These are phyloP conservation scores for Pterocles orientalis DNA, from an alignment of 2,113 vertebrate species.

Conservation along the genomic window DNA sequence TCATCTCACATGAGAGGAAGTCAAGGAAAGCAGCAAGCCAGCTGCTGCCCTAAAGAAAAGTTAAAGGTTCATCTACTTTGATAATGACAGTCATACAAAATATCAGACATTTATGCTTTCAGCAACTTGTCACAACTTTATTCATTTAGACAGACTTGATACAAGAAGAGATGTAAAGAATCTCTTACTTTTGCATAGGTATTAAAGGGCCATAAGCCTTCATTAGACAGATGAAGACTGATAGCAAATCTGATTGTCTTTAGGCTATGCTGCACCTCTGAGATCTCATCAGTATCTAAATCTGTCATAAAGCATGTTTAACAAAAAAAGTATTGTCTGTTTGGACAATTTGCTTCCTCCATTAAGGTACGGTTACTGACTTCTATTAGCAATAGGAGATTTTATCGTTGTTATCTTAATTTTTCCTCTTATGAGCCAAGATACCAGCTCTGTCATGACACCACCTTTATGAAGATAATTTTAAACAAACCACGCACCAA, in stretches of 20 bases:
- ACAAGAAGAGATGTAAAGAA: conserved; percentile 32
- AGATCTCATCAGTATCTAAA: conserved; percentile 48
- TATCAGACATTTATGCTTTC: conserved; percentile 37
- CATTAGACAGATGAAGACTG: conserved; percentile 19
- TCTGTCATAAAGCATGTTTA: conserved; percentile 57
- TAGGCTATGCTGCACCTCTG: conserved; percentile 29
- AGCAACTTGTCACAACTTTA: conserved; percentile 30
- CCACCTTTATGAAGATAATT: not conserved
- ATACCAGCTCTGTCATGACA: not conserved
- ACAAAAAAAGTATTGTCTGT: conserved; percentile 20
- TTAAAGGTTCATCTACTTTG: conserved; percentile 39
- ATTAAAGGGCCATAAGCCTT: conserved; percentile 48
- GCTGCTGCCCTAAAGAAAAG: conserved; percentile 43
- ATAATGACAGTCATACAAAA: conserved; percentile 1
- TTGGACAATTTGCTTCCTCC: conserved; percentile 47
- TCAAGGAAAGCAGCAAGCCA: conserved; percentile 24
- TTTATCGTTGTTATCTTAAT: conserved; percentile 29
- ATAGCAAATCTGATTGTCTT: conserved; percentile 36
- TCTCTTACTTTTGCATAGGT: conserved; percentile 35
- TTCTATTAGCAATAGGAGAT: not conserved
- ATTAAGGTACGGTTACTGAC: conserved; percentile 22
- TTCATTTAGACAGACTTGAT: conserved; percentile 37
- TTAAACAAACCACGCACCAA: conserved; percentile 14
- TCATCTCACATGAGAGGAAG: not conserved
- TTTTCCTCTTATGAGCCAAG: conserved; percentile 13